phyloP scores from a whole-genome alignment of 1,140 invertebrate species.

The Chironomus tepperi region DNA sequence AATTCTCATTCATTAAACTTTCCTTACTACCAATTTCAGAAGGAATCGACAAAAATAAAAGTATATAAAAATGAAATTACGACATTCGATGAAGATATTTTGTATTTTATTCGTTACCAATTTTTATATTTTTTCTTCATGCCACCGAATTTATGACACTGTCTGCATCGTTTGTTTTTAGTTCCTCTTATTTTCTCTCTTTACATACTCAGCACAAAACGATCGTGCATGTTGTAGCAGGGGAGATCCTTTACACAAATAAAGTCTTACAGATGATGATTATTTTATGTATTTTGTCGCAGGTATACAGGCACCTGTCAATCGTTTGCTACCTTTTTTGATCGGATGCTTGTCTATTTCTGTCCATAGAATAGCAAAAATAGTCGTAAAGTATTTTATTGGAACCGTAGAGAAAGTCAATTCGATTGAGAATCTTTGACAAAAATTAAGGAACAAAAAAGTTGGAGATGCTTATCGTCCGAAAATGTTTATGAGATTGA shows the following conservation, averaged over 20 bases:
- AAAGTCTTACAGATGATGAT: too few relatives aligned
- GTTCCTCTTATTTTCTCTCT: neutral
- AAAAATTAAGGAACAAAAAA: neutral
- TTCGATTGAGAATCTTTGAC: neutral
- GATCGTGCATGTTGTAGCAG: neutral
- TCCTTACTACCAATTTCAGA: too few relatives aligned
- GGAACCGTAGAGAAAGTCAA: neutral
- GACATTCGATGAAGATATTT: neutral
- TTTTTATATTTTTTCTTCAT: neutral
- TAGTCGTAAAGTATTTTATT: too few relatives aligned
- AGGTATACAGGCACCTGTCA: neutral
- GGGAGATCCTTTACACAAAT: neutral
- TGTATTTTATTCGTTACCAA: neutral
- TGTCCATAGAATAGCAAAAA: neutral
- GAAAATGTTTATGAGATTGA: slow-evolving; percentile 8
- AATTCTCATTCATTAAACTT: too few relatives aligned
- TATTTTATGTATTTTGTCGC: too few relatives aligned
- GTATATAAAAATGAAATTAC: neutral
- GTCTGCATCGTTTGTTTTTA: neutral
- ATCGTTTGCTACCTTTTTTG: slow-evolving; percentile 15
- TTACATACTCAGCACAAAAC: neutral
- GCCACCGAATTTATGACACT: slow-evolving; percentile 3
- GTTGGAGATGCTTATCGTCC: neutral
- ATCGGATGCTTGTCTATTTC: neutral
- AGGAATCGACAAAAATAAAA: neutral